These are phyloP conservation scores for Erythrolamprus reginae DNA, from an alignment of 2,113 vertebrate genomes.

Conservation along the genomic window DNA sequence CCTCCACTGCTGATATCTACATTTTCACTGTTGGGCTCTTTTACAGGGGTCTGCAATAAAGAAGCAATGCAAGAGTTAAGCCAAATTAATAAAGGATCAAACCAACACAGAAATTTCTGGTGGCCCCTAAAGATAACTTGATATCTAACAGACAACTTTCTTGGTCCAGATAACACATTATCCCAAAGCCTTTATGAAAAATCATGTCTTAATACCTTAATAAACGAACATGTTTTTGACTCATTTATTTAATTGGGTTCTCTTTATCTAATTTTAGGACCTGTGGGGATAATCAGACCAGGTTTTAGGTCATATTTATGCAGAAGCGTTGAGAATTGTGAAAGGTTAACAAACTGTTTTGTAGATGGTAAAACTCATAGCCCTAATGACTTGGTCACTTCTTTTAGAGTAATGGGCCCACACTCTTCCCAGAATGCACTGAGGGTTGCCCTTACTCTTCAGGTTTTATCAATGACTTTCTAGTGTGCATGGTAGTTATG, in stretches of 20 bases:
- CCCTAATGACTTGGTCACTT: background rate
- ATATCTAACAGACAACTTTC: background rate
- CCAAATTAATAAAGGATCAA: background rate
- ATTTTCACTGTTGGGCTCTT: conserved; percentile 99
- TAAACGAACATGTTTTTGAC: background rate
- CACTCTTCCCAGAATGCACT: background rate
- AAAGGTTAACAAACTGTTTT: background rate
- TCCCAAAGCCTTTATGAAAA: background rate
- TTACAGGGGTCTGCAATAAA: conserved; percentile 92
- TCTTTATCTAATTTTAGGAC: background rate
- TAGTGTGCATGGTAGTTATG: background rate
- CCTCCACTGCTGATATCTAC: conserved; percentile 95
- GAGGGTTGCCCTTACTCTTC: background rate
- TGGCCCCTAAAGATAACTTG: background rate
- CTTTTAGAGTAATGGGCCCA: background rate
- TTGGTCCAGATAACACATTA: background rate
- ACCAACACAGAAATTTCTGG: background rate
- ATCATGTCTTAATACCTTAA: background rate
- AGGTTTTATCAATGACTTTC: background rate
- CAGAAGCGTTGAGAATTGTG: background rate
- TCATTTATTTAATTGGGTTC: background rate
- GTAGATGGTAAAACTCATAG: background rate
- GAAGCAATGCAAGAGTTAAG: conserved; percentile 27
- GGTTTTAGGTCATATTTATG: background rate
- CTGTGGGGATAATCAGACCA: background rate